A percentile compares a stretch with the other conserved stretches of the same genome.
phyloP scores from a whole-genome alignment of 2,888 invertebrate genomes.

The Tetrapedia diversipes region DNA sequence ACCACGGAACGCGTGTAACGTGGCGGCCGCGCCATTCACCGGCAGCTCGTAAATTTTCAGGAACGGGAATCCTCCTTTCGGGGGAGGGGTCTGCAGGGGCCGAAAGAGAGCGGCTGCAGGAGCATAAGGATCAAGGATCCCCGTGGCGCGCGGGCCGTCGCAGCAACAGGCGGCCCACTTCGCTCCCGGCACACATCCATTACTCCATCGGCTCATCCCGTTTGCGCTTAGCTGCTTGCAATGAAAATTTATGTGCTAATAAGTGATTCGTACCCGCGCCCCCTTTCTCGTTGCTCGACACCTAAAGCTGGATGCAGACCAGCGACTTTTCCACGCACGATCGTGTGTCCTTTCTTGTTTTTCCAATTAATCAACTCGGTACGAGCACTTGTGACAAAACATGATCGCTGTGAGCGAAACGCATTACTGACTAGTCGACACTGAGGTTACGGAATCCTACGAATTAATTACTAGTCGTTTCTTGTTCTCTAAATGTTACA shows the following conservation, averaged over 20 bases:
- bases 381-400: too few species aligned
- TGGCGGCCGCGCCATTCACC: slow-evolving; percentile 60
- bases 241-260: slow-evolving; percentile 79
- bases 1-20: slow-evolving; percentile 65
- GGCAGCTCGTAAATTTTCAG: slow-evolving; percentile 79
- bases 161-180: slow-evolving; percentile 81
- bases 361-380: too few species aligned
- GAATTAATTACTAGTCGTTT: too few species aligned
- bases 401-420: too few species aligned
- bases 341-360: too few species aligned
- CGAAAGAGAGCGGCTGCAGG: slow-evolving; percentile 72
- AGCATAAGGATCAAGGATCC: slow-evolving; percentile 80
- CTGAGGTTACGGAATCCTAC: too few species aligned
- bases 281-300: too few species aligned
- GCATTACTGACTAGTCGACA: too few species aligned
- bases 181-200: slow-evolving; percentile 74
- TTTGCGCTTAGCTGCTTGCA: slow-evolving; percentile 72
- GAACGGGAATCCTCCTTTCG: slow-evolving; percentile 75
- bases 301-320: too few species aligned
- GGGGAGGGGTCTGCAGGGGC: slow-evolving; percentile 70
- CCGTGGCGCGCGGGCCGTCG: slow-evolving; percentile 74
- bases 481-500: too few species aligned
- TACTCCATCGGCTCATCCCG: slow-evolving; percentile 75
- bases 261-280: slow-evolving; percentile 69
- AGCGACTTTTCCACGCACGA: too few species aligned